phyloP scores from a whole-genome alignment of 2,113 vertebrate species.

The Cathartes aura region DNA sequence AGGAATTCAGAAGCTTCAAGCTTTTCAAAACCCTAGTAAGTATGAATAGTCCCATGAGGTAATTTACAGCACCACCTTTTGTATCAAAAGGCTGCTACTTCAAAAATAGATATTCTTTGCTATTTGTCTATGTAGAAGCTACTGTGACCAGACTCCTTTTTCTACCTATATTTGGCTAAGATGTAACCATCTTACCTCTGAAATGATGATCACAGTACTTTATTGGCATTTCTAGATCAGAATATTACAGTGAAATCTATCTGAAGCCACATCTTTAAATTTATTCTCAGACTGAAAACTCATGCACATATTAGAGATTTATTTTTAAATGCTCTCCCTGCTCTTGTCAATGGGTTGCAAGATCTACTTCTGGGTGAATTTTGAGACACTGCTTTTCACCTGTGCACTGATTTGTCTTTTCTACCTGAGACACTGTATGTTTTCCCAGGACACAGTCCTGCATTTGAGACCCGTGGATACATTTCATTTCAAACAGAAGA shows the following conservation, averaged over 20 bases:
- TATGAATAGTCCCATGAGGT: background rate
- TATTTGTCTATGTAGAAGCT: background rate
- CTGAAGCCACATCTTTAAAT: background rate
- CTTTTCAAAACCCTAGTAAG: background rate
- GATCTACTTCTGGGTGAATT: background rate
- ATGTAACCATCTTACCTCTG: background rate
- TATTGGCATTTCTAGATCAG: background rate
- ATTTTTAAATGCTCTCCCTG: background rate
- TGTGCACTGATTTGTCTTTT: background rate
- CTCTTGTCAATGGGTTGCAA: background rate
- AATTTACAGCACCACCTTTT: background rate
- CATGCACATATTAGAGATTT: background rate
- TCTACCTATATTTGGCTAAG: background rate
- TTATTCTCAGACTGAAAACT: background rate
- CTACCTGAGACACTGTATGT: background rate
- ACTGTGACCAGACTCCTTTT: background rate
- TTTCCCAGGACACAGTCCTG: background rate
- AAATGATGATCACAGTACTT: background rate
- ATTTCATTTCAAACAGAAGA: background rate
- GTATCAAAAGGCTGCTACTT: background rate
- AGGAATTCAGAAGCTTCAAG: background rate
- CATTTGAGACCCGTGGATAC: background rate
- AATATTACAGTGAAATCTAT: background rate
- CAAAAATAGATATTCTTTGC: background rate
- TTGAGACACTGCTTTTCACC: background rate